phyloP scores from a whole-genome alignment of 2,888 invertebrate genomes.

The Euproctis similis region DNA sequence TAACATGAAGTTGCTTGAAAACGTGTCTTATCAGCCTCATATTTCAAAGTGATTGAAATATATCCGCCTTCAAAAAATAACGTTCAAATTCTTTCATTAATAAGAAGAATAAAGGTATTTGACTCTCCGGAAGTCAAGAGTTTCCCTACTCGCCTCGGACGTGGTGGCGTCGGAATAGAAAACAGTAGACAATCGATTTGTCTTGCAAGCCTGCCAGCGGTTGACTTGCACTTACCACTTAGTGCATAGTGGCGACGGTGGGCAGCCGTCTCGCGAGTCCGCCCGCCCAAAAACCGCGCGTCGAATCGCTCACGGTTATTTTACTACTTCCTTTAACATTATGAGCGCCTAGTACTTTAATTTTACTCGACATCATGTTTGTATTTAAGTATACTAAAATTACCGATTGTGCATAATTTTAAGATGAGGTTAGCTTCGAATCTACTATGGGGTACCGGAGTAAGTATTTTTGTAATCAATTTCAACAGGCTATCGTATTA shows the following conservation, averaged over 20 bases:
- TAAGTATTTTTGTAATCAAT: conserved; percentile 31
- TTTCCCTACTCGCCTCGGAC: too few species aligned
- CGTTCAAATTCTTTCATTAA: too few species aligned
- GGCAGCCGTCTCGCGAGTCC: conserved; percentile 43
- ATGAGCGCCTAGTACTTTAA: conserved; percentile 33
- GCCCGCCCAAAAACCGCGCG: conserved; percentile 21
- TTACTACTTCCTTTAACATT: conserved; percentile 21
- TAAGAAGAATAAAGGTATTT: not conserved
- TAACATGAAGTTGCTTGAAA: too few species aligned
- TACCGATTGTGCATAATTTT: too few species aligned
- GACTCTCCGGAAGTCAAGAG: not conserved
- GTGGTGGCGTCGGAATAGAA: conserved; percentile 32
- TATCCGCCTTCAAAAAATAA: too few species aligned
- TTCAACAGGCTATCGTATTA: too few species aligned
- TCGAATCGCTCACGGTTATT: conserved; percentile 27
- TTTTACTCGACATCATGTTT: conserved; percentile 10
- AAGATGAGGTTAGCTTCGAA: too few species aligned
- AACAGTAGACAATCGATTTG: conserved; percentile 57
- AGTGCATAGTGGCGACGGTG: conserved; percentile 50
- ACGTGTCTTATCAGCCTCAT: too few species aligned
- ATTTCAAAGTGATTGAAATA: too few species aligned
- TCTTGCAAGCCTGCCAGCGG: conserved; percentile 33
- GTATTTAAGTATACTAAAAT: too few species aligned
- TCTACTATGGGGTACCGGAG: conserved; percentile 43
- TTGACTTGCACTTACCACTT: conserved; percentile 61